Conservation (phyloP, 2,797 vertebrate genomes). For the Protonibea diacanthus region DNA sequence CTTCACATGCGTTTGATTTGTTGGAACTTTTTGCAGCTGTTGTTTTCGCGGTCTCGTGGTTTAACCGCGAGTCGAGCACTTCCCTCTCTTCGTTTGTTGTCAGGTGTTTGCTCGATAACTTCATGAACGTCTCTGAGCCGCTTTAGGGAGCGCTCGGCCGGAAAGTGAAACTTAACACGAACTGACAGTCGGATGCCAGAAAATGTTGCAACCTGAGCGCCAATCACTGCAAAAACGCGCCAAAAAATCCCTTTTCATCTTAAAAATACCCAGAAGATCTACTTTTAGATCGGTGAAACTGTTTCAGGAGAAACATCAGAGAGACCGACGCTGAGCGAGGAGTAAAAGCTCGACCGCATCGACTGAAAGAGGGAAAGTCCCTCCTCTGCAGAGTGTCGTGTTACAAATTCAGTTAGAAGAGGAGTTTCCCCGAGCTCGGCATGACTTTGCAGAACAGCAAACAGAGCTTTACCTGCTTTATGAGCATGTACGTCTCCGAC, state of each 20-base stretch:
- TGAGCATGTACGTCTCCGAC: constrained; percentile 99
- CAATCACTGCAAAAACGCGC: too few species aligned
- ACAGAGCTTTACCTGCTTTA: constrained; percentile 91
- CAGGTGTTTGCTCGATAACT: too few species aligned
- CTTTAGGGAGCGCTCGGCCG: too few species aligned
- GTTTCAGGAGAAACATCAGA: constrained; percentile 20
- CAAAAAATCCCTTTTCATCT: background rate
- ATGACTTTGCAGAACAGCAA: constrained; percentile 55
- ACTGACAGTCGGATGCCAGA: too few species aligned
- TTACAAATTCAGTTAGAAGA: constrained; percentile 50
- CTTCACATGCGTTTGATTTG: too few species aligned
- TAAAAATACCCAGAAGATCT: constrained; percentile 2
- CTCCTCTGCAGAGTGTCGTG: constrained; percentile 20
- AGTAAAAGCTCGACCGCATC: constrained; percentile 38
- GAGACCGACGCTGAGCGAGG: constrained; percentile 12
- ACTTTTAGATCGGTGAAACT: constrained; percentile 11
- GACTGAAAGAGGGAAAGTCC: constrained; percentile 65
- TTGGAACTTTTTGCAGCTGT: too few species aligned
- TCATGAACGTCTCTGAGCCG: too few species aligned
- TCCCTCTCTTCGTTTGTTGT: too few species aligned
- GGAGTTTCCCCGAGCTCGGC: constrained; percentile 52
- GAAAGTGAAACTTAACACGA: too few species aligned
- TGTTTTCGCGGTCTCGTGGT: too few species aligned
- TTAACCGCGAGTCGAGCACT: too few species aligned
- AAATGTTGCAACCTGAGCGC: too few species aligned